Evolutionary conservation across 1,140 invertebrate genomes (phyloP).

Genomic region (Plodia interpunctella): DNA sequence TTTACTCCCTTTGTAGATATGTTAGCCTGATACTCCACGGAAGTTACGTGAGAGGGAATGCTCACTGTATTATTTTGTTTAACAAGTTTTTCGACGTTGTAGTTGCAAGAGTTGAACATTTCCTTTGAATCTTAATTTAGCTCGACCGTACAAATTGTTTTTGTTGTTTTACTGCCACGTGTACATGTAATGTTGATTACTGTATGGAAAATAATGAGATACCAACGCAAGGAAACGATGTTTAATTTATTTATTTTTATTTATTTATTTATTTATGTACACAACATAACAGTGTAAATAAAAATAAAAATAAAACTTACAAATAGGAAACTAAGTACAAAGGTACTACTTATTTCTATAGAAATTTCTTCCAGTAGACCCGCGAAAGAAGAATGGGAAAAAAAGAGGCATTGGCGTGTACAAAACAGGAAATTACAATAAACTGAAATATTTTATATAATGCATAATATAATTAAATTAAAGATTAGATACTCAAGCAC

Average conservation of each 20-base stretch:
- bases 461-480: no score
- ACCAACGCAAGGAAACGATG: background rate
- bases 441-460: no score
- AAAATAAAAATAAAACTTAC: no score
- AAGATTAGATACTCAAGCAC: background rate
- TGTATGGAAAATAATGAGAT: background rate
- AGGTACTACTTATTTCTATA: no score
- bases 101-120: slow-evolving; percentile 1
- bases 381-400: no score
- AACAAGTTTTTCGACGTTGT: slow-evolving; percentile 5
- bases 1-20: slow-evolving; percentile 6
- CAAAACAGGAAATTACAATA: no score
- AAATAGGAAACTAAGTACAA: no score
- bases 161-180: background rate
- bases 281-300: no score
- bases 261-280: no score
- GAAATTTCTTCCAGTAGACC: no score
- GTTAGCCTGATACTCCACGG: background rate
- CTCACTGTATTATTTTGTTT: background rate
- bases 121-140: slow-evolving; percentile 3
- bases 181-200: background rate
- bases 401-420: no score
- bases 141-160: background rate
- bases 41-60: background rate
- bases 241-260: no score